phyloP scores from a whole-genome alignment of 2,888 invertebrate genomes.

The Eupithecia insigniata region DNA sequence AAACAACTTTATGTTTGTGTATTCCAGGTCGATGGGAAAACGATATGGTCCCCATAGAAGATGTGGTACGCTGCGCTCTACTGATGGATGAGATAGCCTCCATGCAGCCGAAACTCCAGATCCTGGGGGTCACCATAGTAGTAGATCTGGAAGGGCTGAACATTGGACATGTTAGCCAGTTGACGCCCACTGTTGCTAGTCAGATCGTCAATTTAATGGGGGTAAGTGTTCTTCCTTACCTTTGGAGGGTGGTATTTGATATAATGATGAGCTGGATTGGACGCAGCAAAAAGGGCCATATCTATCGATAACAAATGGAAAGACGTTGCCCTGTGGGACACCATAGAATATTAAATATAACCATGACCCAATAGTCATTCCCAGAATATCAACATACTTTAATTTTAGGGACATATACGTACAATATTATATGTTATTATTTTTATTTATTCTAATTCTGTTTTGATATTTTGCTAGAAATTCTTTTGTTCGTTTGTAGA shows the following conservation, averaged over 20 bases:
- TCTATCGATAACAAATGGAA: too few relatives aligned
- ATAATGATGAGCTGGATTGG: background rate
- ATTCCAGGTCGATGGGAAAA: slow-evolving; percentile 71
- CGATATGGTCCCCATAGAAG: slow-evolving; percentile 64
- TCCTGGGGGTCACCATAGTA: slow-evolving; percentile 74
- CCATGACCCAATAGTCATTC: too few relatives aligned
- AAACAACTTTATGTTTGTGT: background rate
- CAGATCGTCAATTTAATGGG: slow-evolving; percentile 77
- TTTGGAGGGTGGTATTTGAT: too few relatives aligned
- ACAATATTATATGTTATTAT: too few relatives aligned
- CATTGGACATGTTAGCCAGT: slow-evolving; percentile 64
- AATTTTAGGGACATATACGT: too few relatives aligned
- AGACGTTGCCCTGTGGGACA: too few relatives aligned
- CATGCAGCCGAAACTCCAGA: slow-evolving; percentile 76
- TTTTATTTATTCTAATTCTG: too few relatives aligned
- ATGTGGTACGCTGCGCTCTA: slow-evolving; percentile 72
- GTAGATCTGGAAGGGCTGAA: slow-evolving; percentile 74
- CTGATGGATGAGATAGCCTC: slow-evolving; percentile 75
- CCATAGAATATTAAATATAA: too few relatives aligned
- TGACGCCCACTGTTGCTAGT: slow-evolving; percentile 69
- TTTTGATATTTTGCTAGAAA: too few relatives aligned
- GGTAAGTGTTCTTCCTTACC: slow-evolving; percentile 50
- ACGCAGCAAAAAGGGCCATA: background rate
- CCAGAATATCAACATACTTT: too few relatives aligned
- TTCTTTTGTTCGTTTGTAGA: too few relatives aligned